These are phyloP conservation scores for Vidua macroura DNA, from an alignment of 2,113 vertebrate genomes.

Conservation along the genomic window DNA sequence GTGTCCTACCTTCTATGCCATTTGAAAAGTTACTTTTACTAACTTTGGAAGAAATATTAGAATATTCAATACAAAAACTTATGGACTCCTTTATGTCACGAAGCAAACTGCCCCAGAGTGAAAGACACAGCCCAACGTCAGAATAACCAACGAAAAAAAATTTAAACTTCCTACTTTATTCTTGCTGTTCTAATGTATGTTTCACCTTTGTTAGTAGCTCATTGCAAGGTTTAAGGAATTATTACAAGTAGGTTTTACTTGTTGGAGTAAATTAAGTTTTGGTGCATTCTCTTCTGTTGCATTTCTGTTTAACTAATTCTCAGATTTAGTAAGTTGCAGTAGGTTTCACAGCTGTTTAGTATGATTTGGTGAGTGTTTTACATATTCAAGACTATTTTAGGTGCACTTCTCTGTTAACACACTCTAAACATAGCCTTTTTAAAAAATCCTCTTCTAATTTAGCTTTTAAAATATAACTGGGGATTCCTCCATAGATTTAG, in stretches of 20 bases:
- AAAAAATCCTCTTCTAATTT: neutral
- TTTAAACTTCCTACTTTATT: neutral
- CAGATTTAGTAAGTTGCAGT: neutral
- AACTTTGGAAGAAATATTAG: neutral
- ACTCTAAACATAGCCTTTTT: neutral
- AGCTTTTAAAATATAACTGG: neutral
- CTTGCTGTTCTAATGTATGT: neutral
- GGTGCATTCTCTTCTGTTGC: neutral
- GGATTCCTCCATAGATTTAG: neutral
- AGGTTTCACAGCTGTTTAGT: neutral
- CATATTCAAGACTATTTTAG: neutral
- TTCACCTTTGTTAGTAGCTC: neutral
- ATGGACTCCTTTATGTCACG: neutral
- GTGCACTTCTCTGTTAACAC: neutral
- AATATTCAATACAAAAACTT: neutral
- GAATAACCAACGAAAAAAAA: neutral
- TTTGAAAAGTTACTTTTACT: neutral
- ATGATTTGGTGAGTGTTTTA: neutral
- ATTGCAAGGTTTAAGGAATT: neutral
- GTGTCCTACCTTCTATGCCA: neutral
- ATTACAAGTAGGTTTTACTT: neutral
- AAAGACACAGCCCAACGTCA: neutral
- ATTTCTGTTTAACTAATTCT: neutral
- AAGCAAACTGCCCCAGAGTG: neutral
- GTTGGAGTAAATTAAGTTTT: neutral